Conservation (phyloP, 2,797 vertebrate species). For the Acanthis flammea region DNA sequence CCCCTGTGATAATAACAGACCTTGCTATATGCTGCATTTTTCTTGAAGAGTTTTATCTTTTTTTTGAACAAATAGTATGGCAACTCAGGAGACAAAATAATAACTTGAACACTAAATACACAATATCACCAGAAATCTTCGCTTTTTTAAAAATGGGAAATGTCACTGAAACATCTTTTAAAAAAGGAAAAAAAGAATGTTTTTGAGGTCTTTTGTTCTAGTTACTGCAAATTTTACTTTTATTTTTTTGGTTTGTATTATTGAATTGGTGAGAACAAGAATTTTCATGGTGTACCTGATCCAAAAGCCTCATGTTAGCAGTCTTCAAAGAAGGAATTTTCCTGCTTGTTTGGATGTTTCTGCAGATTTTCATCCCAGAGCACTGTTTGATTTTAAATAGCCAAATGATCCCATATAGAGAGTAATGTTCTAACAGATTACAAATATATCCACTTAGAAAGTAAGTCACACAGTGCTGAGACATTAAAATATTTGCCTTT, state of each 20-base stretch:
- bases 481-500: neutral
- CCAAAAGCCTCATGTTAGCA: neutral
- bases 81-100: neutral
- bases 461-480: neutral
- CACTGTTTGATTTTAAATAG: neutral
- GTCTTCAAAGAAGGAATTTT: neutral
- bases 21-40: neutral
- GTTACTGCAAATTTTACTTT: neutral
- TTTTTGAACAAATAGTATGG: neutral
- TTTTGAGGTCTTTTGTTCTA: neutral
- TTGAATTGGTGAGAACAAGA: neutral
- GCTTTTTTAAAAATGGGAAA: accelerated
- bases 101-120: neutral
- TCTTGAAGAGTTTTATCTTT: neutral
- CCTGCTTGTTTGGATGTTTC: neutral
- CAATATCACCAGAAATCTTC: accelerated
- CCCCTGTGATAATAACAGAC: neutral
- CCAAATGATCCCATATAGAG: neutral
- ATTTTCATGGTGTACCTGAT: neutral
- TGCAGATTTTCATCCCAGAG: neutral
- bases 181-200: neutral
- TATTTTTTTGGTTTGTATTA: neutral
- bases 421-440: neutral
- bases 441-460: neutral
- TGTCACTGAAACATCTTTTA: accelerated